These are phyloP conservation scores for Grammatotria lemairii DNA, from an alignment of 2,113 vertebrate genomes.

Conservation along the genomic window DNA sequence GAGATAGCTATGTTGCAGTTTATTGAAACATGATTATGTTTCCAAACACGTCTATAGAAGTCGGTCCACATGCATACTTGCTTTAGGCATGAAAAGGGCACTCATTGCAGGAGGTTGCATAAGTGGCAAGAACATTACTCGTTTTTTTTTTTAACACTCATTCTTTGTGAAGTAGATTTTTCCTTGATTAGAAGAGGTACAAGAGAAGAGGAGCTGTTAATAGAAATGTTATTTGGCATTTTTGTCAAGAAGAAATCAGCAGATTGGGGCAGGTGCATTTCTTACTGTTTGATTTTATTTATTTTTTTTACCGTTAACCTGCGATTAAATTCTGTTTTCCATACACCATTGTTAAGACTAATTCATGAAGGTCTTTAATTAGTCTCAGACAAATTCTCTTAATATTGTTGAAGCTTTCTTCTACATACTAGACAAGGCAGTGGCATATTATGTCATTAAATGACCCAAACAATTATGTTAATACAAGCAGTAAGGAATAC, in stretches of 20 bases:
- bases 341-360: not conserved
- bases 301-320: not conserved
- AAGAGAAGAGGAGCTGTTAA: not conserved
- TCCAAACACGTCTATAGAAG: not conserved
- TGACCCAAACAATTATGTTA: not conserved
- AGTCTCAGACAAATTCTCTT: not conserved
- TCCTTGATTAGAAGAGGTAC: not conserved
- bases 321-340: not conserved
- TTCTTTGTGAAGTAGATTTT: not conserved
- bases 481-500: not conserved
- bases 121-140: not conserved
- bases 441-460: not conserved
- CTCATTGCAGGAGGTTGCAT: not conserved
- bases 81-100: not conserved
- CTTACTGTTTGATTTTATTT: not conserved
- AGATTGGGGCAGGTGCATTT: not conserved
- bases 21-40: not conserved
- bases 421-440: not conserved
- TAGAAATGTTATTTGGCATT: not conserved
- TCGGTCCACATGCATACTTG: not conserved
- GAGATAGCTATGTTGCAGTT: not conserved
- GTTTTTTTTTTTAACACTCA: not conserved
- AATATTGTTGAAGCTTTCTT: not conserved
- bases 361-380: not conserved
- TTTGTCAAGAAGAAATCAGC: not conserved